Conservation (phyloP, 2,113 vertebrate species). For the Neofelis nebulosa region DNA sequence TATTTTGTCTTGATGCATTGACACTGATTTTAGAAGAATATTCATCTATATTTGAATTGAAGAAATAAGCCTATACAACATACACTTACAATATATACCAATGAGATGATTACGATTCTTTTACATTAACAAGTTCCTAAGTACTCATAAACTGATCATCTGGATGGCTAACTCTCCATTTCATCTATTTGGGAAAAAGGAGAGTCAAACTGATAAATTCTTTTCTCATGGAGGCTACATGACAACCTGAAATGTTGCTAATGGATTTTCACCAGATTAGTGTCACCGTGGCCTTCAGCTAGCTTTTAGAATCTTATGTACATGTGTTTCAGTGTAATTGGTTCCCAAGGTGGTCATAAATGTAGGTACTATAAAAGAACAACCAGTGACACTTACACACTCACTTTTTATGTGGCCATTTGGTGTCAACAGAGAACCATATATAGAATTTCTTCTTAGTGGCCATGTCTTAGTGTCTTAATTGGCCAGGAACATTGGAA, state of each 20-base stretch:
- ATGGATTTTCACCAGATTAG: neutral
- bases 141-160: neutral
- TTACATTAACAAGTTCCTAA: neutral
- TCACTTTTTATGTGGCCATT: neutral
- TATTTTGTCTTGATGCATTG: neutral
- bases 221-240: neutral
- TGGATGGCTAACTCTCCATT: neutral
- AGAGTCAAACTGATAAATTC: neutral
- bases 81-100: neutral
- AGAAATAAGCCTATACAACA: neutral
- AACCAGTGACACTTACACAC: neutral
- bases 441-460: neutral
- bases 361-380: neutral
- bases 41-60: neutral
- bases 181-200: neutral
- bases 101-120: neutral
- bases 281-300: neutral
- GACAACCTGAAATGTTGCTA: neutral
- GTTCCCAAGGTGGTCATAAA: neutral
- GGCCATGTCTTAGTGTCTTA: neutral
- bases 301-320: slow-evolving; percentile 1
- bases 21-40: neutral
- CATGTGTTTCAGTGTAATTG: neutral
- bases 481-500: neutral
- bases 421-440: neutral